phyloP scores from a whole-genome alignment of 2,888 invertebrate species.

The Lottia scabra region DNA sequence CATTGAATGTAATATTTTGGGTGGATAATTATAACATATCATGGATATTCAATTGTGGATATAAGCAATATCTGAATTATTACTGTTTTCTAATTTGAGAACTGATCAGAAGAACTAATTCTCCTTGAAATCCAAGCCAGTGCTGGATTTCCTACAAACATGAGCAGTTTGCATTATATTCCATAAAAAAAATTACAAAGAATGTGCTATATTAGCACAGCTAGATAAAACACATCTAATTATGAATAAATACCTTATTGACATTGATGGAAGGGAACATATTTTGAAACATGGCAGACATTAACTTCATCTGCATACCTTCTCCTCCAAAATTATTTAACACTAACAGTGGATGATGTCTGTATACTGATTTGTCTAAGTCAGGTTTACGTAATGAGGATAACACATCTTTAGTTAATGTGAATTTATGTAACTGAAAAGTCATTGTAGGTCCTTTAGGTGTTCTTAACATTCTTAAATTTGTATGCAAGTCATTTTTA shows the following conservation, averaged over 20 bases:
- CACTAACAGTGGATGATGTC: constrained; percentile 89
- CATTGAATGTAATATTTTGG: too few species aligned
- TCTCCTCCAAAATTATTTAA: constrained; percentile 83
- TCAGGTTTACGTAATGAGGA: constrained; percentile 85
- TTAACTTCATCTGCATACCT: constrained; percentile 76
- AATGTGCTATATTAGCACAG: too few species aligned
- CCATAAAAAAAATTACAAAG: too few species aligned
- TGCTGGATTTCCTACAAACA: too few species aligned
- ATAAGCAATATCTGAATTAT: too few species aligned
- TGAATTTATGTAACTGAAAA: constrained; percentile 80
- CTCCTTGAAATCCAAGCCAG: too few species aligned
- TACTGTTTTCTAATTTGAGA: too few species aligned
- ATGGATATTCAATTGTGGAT: too few species aligned
- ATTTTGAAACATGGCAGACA: constrained; percentile 96
- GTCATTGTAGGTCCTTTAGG: constrained; percentile 94
- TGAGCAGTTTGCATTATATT: too few species aligned
- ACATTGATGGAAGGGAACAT: constrained; percentile 98
- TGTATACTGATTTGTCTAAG: constrained; percentile 76
- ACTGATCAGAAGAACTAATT: too few species aligned
- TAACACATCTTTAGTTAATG: constrained; percentile 85
- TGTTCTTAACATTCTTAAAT: constrained; percentile 85
- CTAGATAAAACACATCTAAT: too few species aligned
- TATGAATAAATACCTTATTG: constrained; percentile 76
- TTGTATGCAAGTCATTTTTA: constrained; percentile 79
- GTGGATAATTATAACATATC: too few species aligned